Conservation (phyloP, 2,888 invertebrate genomes). For the Drosophila mercatorum region DNA sequence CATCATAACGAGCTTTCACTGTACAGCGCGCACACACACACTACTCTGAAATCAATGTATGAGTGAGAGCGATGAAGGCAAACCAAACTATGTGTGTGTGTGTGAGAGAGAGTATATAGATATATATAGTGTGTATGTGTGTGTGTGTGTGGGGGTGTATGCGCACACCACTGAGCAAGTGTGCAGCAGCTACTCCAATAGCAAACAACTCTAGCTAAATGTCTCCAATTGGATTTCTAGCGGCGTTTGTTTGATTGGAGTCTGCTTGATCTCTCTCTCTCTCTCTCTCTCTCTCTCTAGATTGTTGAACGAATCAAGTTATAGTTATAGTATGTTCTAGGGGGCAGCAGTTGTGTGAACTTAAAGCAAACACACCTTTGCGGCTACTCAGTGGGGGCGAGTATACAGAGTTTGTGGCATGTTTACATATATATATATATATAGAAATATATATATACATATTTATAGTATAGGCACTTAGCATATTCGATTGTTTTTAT, state of each 20-base stretch:
- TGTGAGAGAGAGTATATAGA: background rate
- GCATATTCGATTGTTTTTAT: slow-evolving; percentile 76
- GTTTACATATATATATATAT: slow-evolving; percentile 41
- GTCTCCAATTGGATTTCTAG: background rate
- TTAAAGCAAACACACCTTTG: slow-evolving; percentile 23
- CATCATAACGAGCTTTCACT: slow-evolving; percentile 39
- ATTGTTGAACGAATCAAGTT: slow-evolving; percentile 24
- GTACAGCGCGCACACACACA: slow-evolving; percentile 45
- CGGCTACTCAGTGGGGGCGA: slow-evolving; percentile 60
- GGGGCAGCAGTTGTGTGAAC: slow-evolving; percentile 24
- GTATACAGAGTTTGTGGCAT: slow-evolving; percentile 31
- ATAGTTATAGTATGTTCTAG: slow-evolving; percentile 21
- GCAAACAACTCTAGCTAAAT: slow-evolving; percentile 15
- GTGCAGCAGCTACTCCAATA: slow-evolving; percentile 25
- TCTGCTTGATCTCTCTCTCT: background rate
- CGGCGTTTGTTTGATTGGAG: slow-evolving; percentile 9
- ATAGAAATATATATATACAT: slow-evolving; percentile 35
- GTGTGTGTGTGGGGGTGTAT: slow-evolving; percentile 17
- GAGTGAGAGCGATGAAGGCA: slow-evolving; percentile 8
- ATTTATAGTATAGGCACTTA: slow-evolving; percentile 71
- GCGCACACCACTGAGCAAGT: slow-evolving; percentile 48
- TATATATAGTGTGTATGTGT: slow-evolving; percentile 2
- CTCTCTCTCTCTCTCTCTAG: background rate
- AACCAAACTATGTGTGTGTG: slow-evolving; percentile 35
- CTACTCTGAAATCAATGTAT: slow-evolving; percentile 29